Base-by-base conservation (phyloP, 1,140 invertebrate species). In the Calycopis cecrops region DNA sequence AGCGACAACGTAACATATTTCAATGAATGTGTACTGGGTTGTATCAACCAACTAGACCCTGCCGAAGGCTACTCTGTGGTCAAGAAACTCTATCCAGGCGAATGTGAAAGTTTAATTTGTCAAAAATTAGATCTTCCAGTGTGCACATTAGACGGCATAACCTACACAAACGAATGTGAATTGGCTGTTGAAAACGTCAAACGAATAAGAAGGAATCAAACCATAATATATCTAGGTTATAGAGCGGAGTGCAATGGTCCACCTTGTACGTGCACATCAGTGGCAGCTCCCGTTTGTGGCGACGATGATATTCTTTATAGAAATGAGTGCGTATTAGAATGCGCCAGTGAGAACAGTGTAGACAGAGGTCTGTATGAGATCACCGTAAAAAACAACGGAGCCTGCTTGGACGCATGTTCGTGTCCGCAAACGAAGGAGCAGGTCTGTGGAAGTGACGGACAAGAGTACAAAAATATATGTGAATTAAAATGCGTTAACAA, bases 101-200 rank as follows among this genome's bases (percentile, higher is more conserved):
- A 68, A 47, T 74, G 71, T 35, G 52, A 28, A 14, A 52, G 40
- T 7, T 72, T 65, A 16, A 55, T 54, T 16, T 74, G 72, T 51
- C 63, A 65, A 51, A 89, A 92, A 12, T 92, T 95, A 76, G 94
- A 94, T 76, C 11, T 65, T 9, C 77, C 75, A 4, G 73, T 80
- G 2, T 80, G 77, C 50, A 72, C 70, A 3, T 18, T 66, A 9
- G 69, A 76, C 40, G 68, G 68, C 0, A 10, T 53, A 17, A 80
- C 70, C 0, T 80, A 77, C 33, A 37, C 61, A 0, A 77, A 74
- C 44, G 65, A 69, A 57, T 79, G 76, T 52, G 59, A 63, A 35
- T 49, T 80, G 9, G 48, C 42, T 0, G 76, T 71, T 54, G 71
- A 69, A 18, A 70, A 69, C 14, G 51, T 55, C 6, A 62, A 50